These are phyloP conservation scores for Chrysolina oricalcia DNA, from an alignment of 2,888 invertebrate species.

Conservation along the genomic window DNA sequence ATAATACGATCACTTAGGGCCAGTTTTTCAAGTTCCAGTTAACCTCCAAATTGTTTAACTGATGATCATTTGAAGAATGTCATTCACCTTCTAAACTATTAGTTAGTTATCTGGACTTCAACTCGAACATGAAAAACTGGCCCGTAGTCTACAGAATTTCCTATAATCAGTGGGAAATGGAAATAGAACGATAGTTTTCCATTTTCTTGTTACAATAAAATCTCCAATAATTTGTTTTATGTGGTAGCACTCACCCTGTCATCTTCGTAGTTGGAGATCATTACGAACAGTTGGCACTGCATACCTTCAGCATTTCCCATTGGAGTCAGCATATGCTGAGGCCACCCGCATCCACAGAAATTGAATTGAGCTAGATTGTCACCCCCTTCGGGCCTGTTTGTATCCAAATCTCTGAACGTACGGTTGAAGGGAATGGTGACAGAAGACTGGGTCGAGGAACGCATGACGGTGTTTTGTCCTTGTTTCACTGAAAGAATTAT, in stretches of 20 bases:
- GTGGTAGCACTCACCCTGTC: constrained; percentile 74
- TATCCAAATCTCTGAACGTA: constrained; percentile 83
- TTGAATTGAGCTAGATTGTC: constrained; percentile 77
- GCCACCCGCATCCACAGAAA: constrained; percentile 94
- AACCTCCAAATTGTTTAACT: too few species aligned
- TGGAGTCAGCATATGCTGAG: constrained; percentile 86
- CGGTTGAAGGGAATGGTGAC: constrained; percentile 89
- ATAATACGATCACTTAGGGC: too few species aligned
- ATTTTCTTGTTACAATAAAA: too few species aligned
- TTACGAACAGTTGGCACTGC: constrained; percentile 81
- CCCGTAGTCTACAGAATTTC: too few species aligned
- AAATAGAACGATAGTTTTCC: too few species aligned
- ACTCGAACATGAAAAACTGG: too few species aligned
- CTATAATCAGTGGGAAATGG: too few species aligned
- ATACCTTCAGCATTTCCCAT: constrained; percentile 81
- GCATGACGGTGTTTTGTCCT: constrained; percentile 80
- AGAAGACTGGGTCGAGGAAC: constrained; percentile 81
- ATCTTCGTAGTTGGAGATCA: constrained; percentile 83
- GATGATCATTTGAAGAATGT: too few species aligned
- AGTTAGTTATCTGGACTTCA: too few species aligned
- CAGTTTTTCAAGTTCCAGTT: too few species aligned
- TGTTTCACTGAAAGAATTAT: constrained; percentile 74
- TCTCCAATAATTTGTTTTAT: too few species aligned
- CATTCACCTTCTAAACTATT: too few species aligned
- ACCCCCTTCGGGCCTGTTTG: constrained; percentile 76